A percentile compares a stretch with the other conserved stretches of the same genome.
phyloP scores from a whole-genome alignment of 2,888 invertebrate genomes.

The Dasysyrphus albostriatus region DNA sequence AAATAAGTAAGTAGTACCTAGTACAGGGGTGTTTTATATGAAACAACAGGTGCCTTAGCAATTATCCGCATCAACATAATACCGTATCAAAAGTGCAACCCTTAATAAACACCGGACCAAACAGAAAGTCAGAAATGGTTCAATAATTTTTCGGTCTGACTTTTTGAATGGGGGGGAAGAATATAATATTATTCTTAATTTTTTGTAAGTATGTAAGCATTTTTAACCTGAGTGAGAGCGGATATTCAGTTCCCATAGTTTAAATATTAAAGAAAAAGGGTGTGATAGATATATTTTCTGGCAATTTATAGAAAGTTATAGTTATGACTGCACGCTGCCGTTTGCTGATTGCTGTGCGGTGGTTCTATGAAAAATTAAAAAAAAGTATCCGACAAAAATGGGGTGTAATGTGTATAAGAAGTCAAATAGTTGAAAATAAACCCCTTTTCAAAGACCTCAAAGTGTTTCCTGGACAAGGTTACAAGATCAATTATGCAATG shows the following conservation, averaged over 20 bases:
- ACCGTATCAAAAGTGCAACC: conserved; percentile 11
- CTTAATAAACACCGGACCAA: neutral
- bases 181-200: neutral
- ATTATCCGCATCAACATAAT: neutral
- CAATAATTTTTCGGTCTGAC: neutral
- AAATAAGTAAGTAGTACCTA: neutral
- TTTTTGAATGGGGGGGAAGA: neutral
- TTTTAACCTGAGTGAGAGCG: neutral
- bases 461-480: neutral
- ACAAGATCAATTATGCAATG: neutral
- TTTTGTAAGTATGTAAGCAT: neutral
- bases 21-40: neutral
- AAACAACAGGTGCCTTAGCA: neutral
- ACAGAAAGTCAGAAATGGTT: conserved; percentile 8
- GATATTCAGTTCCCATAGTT: neutral
- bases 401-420: too few species aligned
- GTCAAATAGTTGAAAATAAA: neutral
- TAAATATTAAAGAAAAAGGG: neutral
- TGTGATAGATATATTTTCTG: conserved; percentile 3
- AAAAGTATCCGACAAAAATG: neutral
- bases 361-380: neutral
- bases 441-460: neutral
- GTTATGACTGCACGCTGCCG: neutral
- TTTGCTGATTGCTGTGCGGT: neutral
- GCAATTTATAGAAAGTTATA: neutral